These are phyloP conservation scores for Cisticola juncidis DNA, from an alignment of 2,113 vertebrate species.

Conservation along the genomic window DNA sequence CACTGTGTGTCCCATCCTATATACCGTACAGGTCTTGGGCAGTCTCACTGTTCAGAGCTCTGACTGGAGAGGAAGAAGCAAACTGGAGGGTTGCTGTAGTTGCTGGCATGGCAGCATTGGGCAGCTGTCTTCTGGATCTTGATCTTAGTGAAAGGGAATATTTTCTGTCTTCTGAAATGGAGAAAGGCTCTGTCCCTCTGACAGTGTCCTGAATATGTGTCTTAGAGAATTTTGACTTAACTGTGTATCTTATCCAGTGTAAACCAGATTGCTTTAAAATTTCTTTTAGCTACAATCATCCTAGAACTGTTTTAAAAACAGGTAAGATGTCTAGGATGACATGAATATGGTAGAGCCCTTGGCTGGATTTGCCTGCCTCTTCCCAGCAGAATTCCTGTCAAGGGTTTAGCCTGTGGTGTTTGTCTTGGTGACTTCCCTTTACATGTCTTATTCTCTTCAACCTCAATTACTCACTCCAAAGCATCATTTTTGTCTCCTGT, in stretches of 20 bases:
- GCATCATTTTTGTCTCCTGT: not conserved
- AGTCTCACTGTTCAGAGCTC: not conserved
- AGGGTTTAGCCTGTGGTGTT: not conserved
- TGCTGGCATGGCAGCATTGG: accelerated
- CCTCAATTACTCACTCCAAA: not conserved
- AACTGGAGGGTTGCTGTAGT: not conserved
- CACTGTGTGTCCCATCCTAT: not conserved
- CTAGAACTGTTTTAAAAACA: not conserved
- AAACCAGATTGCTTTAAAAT: not conserved
- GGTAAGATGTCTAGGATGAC: not conserved
- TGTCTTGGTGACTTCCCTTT: not conserved
- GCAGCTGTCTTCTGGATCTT: not conserved
- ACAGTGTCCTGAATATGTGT: not conserved
- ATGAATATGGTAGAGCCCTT: not conserved
- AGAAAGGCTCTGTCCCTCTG: not conserved
- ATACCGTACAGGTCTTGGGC: not conserved
- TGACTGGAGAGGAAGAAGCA: not conserved
- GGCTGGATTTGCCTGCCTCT: not conserved
- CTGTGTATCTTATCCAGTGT: not conserved
- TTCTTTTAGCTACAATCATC: not conserved
- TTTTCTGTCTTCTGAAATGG: not conserved
- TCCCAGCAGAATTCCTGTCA: not conserved
- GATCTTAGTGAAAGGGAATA: not conserved
- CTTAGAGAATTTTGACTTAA: not conserved
- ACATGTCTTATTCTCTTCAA: not conserved